Percentiles rank a stretch among this genome's conserved stretches.
Evolutionary conservation across 2,797 vertebrate species (phyloP).

Genomic region (Phalloptychus januarius): DNA sequence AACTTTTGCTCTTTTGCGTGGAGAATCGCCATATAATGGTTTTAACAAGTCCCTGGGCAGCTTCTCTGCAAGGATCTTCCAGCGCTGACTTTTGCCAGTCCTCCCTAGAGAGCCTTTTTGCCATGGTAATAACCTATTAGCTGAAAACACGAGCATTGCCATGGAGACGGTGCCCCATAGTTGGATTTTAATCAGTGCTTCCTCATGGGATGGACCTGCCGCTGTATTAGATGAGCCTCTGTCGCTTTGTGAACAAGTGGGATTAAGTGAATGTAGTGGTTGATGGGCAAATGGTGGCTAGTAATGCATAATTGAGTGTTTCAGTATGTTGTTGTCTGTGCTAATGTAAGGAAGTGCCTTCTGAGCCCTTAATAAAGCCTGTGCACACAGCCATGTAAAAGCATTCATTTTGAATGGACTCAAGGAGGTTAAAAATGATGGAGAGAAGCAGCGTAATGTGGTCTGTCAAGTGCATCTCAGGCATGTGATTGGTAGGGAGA

Average conservation of each 20-base stretch:
- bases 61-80: slow-evolving; percentile 55
- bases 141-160: slow-evolving; percentile 56
- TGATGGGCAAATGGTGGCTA: slow-evolving; percentile 37
- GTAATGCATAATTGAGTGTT: slow-evolving; percentile 46
- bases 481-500: slow-evolving; percentile 35
- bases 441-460: not conserved
- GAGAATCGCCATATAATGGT: slow-evolving; percentile 26
- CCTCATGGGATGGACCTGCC: slow-evolving; percentile 43
- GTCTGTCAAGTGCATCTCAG: slow-evolving; percentile 29
- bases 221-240: slow-evolving; percentile 49
- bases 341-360: slow-evolving; percentile 32
- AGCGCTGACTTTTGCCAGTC: slow-evolving; percentile 53
- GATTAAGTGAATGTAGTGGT: slow-evolving; percentile 62
- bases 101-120: slow-evolving; percentile 59
- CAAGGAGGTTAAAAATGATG: slow-evolving; percentile 3
- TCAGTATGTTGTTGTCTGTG: slow-evolving; percentile 30
- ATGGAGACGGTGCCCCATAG: slow-evolving; percentile 60
- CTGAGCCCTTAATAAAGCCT: slow-evolving; percentile 31
- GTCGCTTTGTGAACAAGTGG: slow-evolving; percentile 53
- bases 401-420: slow-evolving; percentile 8
- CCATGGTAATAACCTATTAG: slow-evolving; percentile 62
- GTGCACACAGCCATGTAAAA: slow-evolving; percentile 16
- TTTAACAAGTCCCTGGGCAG: slow-evolving; percentile 55
- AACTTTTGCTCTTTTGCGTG: slow-evolving; percentile 14
- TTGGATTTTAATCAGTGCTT: slow-evolving; percentile 69